Evolutionary conservation across 2,888 invertebrate species (phyloP), one percentile per base, ranked within the genome.

Genomic region (Eilema griseolum): DNA sequence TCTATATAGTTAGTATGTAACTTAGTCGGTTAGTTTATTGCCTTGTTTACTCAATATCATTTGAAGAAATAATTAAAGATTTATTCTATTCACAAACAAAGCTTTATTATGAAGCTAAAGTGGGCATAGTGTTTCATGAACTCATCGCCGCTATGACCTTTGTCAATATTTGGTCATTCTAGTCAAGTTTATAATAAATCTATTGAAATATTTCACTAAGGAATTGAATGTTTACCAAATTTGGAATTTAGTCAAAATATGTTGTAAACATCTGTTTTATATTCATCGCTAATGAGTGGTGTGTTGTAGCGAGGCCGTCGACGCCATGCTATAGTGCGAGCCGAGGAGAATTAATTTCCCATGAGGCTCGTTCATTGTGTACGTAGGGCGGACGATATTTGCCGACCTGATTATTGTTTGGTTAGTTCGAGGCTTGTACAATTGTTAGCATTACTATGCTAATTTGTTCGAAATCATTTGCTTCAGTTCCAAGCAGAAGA

Each of bases 331-430:
- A 41, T 57, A 61, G 59, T 62, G 46, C 26, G 72, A 74, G 73
- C 69, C 78, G 76, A 75, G 74, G 80, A 76, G 80, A 81, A 84
- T 83, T 82, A 81, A 85, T 85, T 85, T 85, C 83, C 84, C 82
- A 81, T 78, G 83, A 79, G 82, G 33, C 75, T 73, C 72, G 67
- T 78, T 69, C 73, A 80, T 75, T 77, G 71, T 76, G 76, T 76
- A 69, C 67, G 72, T 68, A 70, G 72, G 78, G 63, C 77, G 65
- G 66, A 66, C 71, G 61, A 72, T 78, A 78, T 80, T 81, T 76
- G 73, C 78, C 87, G 86, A 84, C 89, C 88, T 86, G 85, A 84
- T 89, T 89, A 85, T 83, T 81, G 77, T 82, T 85, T 83, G 79
- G 75, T 75, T 76, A 82, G 81, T 85, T 86, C 86, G 86, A 88